Evolutionary conservation across 2,113 vertebrate genomes (phyloP), one percentile per base, ranked within the genome.

Genomic region (Lepus timidus): DNA sequence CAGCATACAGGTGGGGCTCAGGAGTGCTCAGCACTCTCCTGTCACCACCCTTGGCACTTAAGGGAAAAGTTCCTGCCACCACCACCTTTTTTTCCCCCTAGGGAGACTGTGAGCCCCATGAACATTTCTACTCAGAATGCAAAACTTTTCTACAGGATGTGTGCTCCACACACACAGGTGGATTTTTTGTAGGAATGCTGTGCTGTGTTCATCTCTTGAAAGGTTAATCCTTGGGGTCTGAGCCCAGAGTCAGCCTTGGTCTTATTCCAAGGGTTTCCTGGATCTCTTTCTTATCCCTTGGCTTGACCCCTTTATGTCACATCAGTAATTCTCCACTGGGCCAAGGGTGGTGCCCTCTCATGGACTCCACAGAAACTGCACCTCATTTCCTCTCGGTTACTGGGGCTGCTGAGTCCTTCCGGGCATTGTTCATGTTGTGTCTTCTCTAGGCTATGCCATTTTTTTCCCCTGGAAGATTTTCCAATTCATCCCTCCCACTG

Each of bases 41-140:
- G 1, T 33, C 3, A 6, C 23, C 27, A 39, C 3, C 3, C 12
- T 3, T 3, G 0, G 8, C 55, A 1, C 16, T 8, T 11, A 55
- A 64, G 33, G 16, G n/a, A 33, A 20, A 12, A 3, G 17, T 25
- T 22, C 78, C 29, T 55, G 14, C 2, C 3, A 33, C 36, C 36
- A 6, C 22, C 9, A 14, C 31, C 39, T 44, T 44, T 44, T 39
- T 39, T 44, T 44, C 17, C 55, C 55, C 55, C 55, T 58, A 58
- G 55, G 55, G 19, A 58, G 55, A 51, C 9, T 65, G 44, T 68
- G 58, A 12, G 19, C 1, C 51, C 55, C 31, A 4, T 1, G 44
- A 71, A 73, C 7, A 19, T 36, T 52, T 25, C 74, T 80, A 62
- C 27, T 82, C 8, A 49, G 73, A 83, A 62, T 6, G 25, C 12